Percentiles rank a stretch among this genome's conserved stretches.
Evolutionary conservation across 2,888 invertebrate species (phyloP).

Genomic region (Alentia gelatinosa): DNA sequence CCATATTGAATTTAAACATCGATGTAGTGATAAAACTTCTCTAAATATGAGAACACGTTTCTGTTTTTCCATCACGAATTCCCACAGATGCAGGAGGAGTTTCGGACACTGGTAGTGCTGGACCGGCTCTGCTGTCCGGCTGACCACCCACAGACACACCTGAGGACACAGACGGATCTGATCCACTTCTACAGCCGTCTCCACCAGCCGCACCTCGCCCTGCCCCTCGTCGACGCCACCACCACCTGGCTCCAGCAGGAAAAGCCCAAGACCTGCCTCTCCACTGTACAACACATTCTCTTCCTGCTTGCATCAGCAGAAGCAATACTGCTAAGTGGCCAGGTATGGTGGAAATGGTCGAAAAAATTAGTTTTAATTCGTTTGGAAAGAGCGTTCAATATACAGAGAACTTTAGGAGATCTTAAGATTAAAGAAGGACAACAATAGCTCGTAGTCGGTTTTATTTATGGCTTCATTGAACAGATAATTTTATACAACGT

Average conservation of each 20-base stretch:
- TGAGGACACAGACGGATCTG: background rate
- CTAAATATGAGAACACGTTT: no score
- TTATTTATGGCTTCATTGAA: no score
- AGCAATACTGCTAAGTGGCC: background rate
- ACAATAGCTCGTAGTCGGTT: no score
- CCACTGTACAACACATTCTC: background rate
- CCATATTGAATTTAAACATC: no score
- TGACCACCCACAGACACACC: background rate
- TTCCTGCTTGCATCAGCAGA: background rate
- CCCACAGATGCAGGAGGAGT: background rate
- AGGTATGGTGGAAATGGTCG: no score
- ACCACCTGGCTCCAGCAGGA: background rate
- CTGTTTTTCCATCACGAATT: no score
- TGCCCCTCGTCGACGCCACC: background rate
- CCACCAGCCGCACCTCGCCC: conserved; percentile 38
- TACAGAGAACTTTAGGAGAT: no score
- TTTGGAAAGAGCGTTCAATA: no score
- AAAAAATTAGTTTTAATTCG: no score
- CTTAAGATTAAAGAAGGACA: no score
- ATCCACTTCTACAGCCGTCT: background rate
- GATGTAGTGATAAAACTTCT: no score
- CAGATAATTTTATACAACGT: no score
- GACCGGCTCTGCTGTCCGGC: background rate
- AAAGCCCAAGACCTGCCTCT: background rate
- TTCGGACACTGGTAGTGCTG: background rate